Evolutionary conservation across 2,888 invertebrate genomes (phyloP).

Genomic region (Hirtodrosophila alboralis): DNA sequence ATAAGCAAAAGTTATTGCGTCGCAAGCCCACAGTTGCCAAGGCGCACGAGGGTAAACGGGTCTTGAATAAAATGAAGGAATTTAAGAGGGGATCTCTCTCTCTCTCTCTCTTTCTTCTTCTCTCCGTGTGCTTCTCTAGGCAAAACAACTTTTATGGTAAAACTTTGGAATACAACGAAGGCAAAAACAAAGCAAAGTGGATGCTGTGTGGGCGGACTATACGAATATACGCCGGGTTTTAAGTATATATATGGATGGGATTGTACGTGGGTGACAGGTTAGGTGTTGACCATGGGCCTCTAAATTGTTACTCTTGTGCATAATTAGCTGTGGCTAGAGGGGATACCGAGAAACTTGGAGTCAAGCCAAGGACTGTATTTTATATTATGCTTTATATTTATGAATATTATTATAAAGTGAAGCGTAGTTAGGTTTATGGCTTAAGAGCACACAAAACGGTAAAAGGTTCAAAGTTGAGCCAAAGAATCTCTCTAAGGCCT

Average conservation of each 20-base stretch:
- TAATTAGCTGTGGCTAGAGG: conserved; percentile 55
- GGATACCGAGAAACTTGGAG: conserved; percentile 17
- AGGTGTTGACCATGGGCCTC: conserved; percentile 61
- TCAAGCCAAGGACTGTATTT: conserved; percentile 6
- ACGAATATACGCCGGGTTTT: conserved; percentile 10
- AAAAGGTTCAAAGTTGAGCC: not conserved
- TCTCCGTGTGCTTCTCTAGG: conserved; percentile 4
- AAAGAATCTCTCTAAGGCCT: conserved; percentile 1
- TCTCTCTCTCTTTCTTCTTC: too few relatives aligned
- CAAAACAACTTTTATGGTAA: conserved; percentile 40
- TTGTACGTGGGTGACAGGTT: conserved; percentile 13
- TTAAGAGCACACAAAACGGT: not conserved
- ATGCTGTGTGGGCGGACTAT: conserved; percentile 41
- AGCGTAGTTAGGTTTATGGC: not conserved
- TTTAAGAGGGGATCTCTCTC: not conserved
- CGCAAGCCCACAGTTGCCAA: conserved; percentile 39
- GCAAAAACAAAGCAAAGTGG: conserved; percentile 21
- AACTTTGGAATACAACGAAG: conserved; percentile 32
- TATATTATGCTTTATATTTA: conserved; percentile 27
- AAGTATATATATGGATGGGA: too few relatives aligned
- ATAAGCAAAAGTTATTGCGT: conserved; percentile 45
- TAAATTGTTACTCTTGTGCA: conserved; percentile 61
- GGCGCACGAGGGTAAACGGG: not conserved
- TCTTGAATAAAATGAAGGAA: not conserved
- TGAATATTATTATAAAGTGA: conserved; percentile 34